Evolutionary conservation across 2,888 invertebrate species (phyloP), one percentile per base, ranked within the genome.

Genomic region (Dolomedes plantarius): DNA sequence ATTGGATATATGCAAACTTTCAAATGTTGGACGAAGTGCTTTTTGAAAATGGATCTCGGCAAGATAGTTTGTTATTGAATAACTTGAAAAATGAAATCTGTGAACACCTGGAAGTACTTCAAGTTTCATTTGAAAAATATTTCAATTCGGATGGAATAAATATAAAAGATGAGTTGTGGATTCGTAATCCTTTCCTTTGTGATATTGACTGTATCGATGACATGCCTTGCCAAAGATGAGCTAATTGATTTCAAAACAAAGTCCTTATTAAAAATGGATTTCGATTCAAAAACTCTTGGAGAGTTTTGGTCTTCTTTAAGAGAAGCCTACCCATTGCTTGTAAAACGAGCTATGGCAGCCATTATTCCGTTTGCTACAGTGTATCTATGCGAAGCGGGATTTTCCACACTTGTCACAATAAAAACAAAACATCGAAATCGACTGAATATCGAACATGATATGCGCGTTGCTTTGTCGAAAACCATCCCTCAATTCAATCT

Each of bases 151-250:
- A n/a, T n/a, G n/a, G n/a, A n/a, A n/a, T n/a, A n/a, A n/a, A n/a
- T n/a, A n/a, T n/a, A n/a, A n/a, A n/a, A n/a, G n/a, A n/a, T n/a
- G n/a, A n/a, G n/a, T n/a, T n/a, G n/a, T n/a, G n/a, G n/a, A n/a
- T n/a, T n/a, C n/a, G n/a, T n/a, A n/a, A n/a, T n/a, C n/a, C n/a
- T n/a, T n/a, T n/a, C n/a, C n/a, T n/a, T n/a, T n/a, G n/a, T n/a
- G n/a, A n/a, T n/a, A n/a, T n/a, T n/a, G n/a, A n/a, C n/a, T n/a
- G n/a, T n/a, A n/a, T n/a, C n/a, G n/a, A n/a, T n/a, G n/a, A n/a
- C n/a, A n/a, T n/a, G n/a, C 67, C 75, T 65, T 75, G 75, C 65
- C 75, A 75, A 75, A 75, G 65, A 75, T 75, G 75, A 75, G 75
- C 75, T 75, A 41, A 75, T 75, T 75, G 75, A 75, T 75, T 65